Conservation (phyloP, 2,113 vertebrate genomes). For the Platysternon megacephalum region DNA sequence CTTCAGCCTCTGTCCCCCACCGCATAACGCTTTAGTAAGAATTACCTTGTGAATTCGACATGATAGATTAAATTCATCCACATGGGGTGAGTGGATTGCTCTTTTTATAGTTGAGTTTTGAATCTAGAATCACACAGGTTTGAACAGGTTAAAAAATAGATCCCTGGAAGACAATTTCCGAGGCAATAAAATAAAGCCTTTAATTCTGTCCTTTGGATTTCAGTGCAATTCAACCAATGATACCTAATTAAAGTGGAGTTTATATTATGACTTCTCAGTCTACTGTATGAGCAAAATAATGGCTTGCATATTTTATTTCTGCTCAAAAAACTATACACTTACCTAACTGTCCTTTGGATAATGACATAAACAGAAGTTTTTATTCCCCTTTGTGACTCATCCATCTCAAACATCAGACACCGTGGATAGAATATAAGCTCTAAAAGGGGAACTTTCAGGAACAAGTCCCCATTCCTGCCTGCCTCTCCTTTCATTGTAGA, state of each 20-base stretch:
- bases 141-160: background rate
- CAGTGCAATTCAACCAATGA: background rate
- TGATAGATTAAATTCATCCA: background rate
- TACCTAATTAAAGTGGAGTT: background rate
- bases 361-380: background rate
- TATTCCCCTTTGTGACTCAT: background rate
- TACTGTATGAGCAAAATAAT: background rate
- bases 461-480: background rate
- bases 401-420: background rate
- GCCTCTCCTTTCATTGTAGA: background rate
- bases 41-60: rapidly evolving
- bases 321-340: background rate
- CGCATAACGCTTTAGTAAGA: background rate
- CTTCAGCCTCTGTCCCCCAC: background rate
- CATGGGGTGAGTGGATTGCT: background rate
- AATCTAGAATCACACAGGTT: background rate
- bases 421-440: background rate
- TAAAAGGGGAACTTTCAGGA: background rate
- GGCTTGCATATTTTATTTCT: background rate
- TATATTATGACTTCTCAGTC: background rate
- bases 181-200: background rate
- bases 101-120: background rate
- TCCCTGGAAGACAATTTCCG: background rate
- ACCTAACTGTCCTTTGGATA: background rate
- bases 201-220: background rate